Evolutionary conservation across 2,888 invertebrate species (phyloP), one percentile per base, ranked within the genome.

Genomic region (Dryomyza anilis): DNA sequence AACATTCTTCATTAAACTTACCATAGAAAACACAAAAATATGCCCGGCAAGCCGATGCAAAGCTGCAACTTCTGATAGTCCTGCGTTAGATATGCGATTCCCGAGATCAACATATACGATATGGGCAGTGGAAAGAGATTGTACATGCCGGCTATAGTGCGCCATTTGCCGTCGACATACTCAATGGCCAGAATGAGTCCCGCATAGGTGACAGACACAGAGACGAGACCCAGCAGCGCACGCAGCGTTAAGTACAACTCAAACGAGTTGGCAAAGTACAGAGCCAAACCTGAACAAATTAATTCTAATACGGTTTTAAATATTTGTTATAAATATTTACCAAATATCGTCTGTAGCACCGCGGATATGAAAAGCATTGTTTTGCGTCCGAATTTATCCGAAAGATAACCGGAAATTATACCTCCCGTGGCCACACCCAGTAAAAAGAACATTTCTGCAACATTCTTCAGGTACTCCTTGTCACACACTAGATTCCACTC

Each of bases 401-500:
- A 92, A 62, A 92, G 86, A 81, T 90, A 89, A 25, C 92, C 92
- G 67, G 91, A 91, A n/a, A 91, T 86, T 16, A 92, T 87, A 59
- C 92, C 92, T 60, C 93, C 93, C 50, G 90, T 84, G 64, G 91
- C 91, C 14, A 92, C 91, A 33, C 93, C 93, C 27, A 89, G 84
- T 67, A 93, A 84, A 81, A 92, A 93, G 79, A 90, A 88, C 83
- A 91, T 91, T 83, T 92, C 93, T 12, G 91, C 89, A 30, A 92
- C 84, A 77, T 88, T 91, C 67, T 88, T 89, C 63, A 92, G 83
- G 73, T 87, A 86, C 66, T 88, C 87, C 75, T 87, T 86, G 71
- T 91, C 91, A 78, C 93, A 93, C 16, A 93, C 89, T 71, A 93
- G 83, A 74, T 87, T 84, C 89, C 92, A 93, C 85, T 93, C 90